Base-by-base conservation (phyloP, 2,113 vertebrate species). In the Scalopus aquaticus region DNA sequence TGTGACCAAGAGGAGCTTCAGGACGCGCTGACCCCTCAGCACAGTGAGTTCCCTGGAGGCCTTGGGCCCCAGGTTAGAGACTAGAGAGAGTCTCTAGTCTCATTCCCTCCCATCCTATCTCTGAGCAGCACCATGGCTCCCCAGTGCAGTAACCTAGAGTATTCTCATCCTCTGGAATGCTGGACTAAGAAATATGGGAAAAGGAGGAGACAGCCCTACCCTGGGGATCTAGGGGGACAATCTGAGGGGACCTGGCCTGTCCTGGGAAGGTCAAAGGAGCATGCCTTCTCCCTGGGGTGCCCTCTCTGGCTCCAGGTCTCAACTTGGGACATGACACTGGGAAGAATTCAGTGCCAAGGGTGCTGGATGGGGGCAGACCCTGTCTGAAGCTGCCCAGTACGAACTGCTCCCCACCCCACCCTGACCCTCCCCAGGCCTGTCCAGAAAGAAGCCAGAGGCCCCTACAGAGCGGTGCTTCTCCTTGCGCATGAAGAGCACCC, bases 1-100 rank as follows among this genome's bases (percentile, higher is more conserved):
- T 99, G 99, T 22, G 99, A 99, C 90, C 98, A 99, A 83, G 99
- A 99, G 97, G 99, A 99, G 96, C 98, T 99, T 39, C 97, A 99
- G 88, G 99, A 99, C 4, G 97, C 99, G 62, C 98, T 99, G 88
- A 97, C 98, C 19, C 97, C 98, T 12, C 97, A 97, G 51, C 98
- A 98, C 82, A 98, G 99, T 99, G 94, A 98, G 96, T 96, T 35
- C 22, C 82, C 22, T 6, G 13, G 70, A 80, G 65, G 32, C 35
- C 49, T 78, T 88, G 19, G 49, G 28, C 32, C 39, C 60, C 37
- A 42, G 0, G 9, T 32, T 11, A 79, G 69, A 70, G 56, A 49
- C 42, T 1, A 58, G 32, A 22, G 46, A n/a, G n/a, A n/a, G 35
- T 3, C 16, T 51, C n/a, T 24, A 20, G 39, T 39, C n/a, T 56